Evolutionary conservation across 2,797 vertebrate species (phyloP), one percentile per base, ranked within the genome.

Genomic region (Mormyrops boulengeri): DNA sequence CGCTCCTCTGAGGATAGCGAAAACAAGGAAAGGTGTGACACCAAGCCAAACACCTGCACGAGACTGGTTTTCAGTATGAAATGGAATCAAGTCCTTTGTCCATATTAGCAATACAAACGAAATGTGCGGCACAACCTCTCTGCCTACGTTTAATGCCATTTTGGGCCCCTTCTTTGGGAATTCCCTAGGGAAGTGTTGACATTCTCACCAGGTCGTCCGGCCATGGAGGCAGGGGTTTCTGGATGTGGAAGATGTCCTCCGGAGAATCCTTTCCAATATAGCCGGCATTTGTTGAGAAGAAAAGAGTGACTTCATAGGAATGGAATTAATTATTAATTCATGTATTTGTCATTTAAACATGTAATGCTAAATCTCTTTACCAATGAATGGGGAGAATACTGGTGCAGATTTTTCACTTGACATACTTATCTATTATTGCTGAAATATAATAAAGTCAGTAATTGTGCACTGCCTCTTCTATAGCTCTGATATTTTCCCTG

Each of bases 181-280:
- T 49, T 41, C 26, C 26, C 17, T 44, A 30, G 60, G 34, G 30
- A 53, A 41, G 49, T 38, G 30, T 80, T 50, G 5, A 66, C 19
- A 47, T 44, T 30, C 38, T 97, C 94, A 96, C 96, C 95, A 95
- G 86, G 93, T 96, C 95, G 89, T 97, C 96, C 88, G 94, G 94
- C 95, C 96, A 96, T 1, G 91, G 88, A 55, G 94, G 92, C 88
- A 95, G 94, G 2, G 94, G 95, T 62, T 93, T 95, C 92, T 95
- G 94, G 91, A 95, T 91, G 44, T 93, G 93, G 90, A 90, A 92
- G 84, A 93, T 88, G 47, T 95, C 95, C 62, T 92, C 89, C 1
- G 91, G 91, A 26, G 60, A 77, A 86, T 97, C 95, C 96, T 97
- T 90, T 80, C 26, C 91, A 90, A 91, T 92, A 47, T 26, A 92